Conservation (phyloP, 1,140 invertebrate species). For the Campoletis sonorensis region DNA sequence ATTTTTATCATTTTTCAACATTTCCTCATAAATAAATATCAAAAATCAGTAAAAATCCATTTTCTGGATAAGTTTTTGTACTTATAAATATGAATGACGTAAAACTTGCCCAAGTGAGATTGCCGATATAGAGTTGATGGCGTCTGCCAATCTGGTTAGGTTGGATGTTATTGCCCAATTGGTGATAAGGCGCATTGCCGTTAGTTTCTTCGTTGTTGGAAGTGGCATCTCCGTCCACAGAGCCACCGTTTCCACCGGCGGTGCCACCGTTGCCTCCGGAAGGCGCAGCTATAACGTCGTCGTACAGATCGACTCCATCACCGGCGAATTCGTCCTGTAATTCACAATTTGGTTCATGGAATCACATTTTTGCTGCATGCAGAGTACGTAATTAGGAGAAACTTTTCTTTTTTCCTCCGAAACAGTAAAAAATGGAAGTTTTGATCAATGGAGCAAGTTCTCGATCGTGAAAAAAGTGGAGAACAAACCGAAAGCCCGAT, state of each 20-base stretch:
- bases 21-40: too few species aligned
- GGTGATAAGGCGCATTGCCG: constrained; percentile 82
- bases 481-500: not conserved
- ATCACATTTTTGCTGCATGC: too few species aligned
- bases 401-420: too few species aligned
- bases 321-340: constrained; percentile 88
- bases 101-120: constrained; percentile 88
- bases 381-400: too few species aligned
- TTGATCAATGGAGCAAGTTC: too few species aligned
- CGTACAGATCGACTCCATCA: constrained; percentile 95
- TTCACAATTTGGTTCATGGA: not conserved
- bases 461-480: too few species aligned
- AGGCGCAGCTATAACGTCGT: constrained; percentile 94
- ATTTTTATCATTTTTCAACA: too few species aligned
- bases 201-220: constrained; percentile 82
- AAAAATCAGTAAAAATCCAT: not conserved
- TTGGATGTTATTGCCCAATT: constrained; percentile 82
- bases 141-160: constrained; percentile 85
- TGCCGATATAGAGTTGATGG: constrained; percentile 96
- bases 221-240: constrained; percentile 67
- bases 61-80: too few species aligned
- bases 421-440: not conserved
- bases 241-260: constrained; percentile 66
- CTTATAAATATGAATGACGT: not conserved
- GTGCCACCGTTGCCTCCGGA: constrained; percentile 74